phyloP scores from a whole-genome alignment of 2,888 invertebrate genomes.

The Synanthedon tipuliformis region DNA sequence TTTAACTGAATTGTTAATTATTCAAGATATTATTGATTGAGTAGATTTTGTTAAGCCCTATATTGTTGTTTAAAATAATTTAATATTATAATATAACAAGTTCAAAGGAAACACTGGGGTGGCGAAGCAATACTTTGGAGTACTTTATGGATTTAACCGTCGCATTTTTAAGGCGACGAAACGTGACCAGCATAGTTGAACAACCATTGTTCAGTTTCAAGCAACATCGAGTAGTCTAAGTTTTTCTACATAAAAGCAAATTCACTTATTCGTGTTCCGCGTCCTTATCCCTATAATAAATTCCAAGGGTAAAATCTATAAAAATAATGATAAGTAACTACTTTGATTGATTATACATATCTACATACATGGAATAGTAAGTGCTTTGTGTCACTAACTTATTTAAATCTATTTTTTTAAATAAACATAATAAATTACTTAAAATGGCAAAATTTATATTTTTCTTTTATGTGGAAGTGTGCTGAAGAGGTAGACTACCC shows the following conservation, averaged over 20 bases:
- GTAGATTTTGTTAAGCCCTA: not conserved
- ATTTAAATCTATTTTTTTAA: too few relatives aligned
- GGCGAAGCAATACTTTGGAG: slow-evolving; percentile 59
- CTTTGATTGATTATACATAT: too few relatives aligned
- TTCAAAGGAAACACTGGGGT: slow-evolving; percentile 51
- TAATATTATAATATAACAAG: slow-evolving; percentile 41
- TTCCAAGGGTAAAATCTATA: slow-evolving; percentile 23
- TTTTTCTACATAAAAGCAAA: slow-evolving; percentile 48
- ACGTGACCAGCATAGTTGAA: slow-evolving; percentile 54
- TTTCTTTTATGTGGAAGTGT: too few relatives aligned
- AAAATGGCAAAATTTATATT: too few relatives aligned
- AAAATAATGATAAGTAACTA: too few relatives aligned
- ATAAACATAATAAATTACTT: too few relatives aligned
- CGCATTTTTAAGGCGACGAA: slow-evolving; percentile 63
- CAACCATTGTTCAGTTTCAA: slow-evolving; percentile 54
- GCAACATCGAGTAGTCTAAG: slow-evolving; percentile 14
- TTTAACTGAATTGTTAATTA: too few relatives aligned
- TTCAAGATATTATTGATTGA: too few relatives aligned
- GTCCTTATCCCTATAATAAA: slow-evolving; percentile 42
- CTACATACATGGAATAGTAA: too few relatives aligned
- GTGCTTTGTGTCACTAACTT: too few relatives aligned
- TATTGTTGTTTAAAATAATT: slow-evolving; percentile 18
- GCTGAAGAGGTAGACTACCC: too few relatives aligned
- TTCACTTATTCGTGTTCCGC: slow-evolving; percentile 58
- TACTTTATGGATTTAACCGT: slow-evolving; percentile 64